Evolutionary conservation across 2,888 invertebrate species (phyloP).

Genomic region (Heliconius ismenius): DNA sequence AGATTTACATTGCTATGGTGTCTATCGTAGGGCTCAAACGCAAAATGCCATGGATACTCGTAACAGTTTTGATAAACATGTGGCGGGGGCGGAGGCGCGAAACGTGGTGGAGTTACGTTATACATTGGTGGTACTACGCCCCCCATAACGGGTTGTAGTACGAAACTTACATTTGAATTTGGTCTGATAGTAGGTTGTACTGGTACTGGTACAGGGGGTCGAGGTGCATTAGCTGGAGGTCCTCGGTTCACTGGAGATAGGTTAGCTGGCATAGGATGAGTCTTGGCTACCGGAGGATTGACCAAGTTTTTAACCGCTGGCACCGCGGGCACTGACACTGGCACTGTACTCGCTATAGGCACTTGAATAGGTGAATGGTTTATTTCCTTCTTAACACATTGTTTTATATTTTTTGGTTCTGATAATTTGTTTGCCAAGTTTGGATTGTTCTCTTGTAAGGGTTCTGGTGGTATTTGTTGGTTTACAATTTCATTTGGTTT

Average conservation of each 20-base stretch:
- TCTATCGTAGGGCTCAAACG: slow-evolving; percentile 69
- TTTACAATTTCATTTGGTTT: slow-evolving; percentile 44
- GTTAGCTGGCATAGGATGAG: slow-evolving; percentile 55
- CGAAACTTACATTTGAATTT: slow-evolving; percentile 76
- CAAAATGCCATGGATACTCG: slow-evolving; percentile 73
- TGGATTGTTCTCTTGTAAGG: slow-evolving; percentile 53
- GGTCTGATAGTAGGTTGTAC: slow-evolving; percentile 50
- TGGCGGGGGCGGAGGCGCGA: slow-evolving; percentile 52
- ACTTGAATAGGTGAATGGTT: neutral
- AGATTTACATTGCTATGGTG: slow-evolving; percentile 68
- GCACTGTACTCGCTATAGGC: slow-evolving; percentile 22
- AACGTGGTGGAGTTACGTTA: slow-evolving; percentile 47
- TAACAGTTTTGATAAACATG: slow-evolving; percentile 68
- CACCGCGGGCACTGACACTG: slow-evolving; percentile 45
- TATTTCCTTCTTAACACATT: slow-evolving; percentile 49
- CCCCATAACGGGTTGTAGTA: slow-evolving; percentile 66
- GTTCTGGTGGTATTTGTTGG: slow-evolving; percentile 31
- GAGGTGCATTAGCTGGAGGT: slow-evolving; percentile 45
- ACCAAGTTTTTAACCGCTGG: slow-evolving; percentile 47
- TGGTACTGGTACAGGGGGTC: slow-evolving; percentile 32
- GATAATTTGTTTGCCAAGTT: slow-evolving; percentile 54
- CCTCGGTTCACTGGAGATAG: slow-evolving; percentile 46
- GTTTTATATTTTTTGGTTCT: slow-evolving; percentile 44
- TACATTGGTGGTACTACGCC: slow-evolving; percentile 59
- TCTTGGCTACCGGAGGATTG: slow-evolving; percentile 52